These are phyloP conservation scores for Dichetophora obliterata DNA, from an alignment of 2,888 invertebrate species.

Conservation along the genomic window DNA sequence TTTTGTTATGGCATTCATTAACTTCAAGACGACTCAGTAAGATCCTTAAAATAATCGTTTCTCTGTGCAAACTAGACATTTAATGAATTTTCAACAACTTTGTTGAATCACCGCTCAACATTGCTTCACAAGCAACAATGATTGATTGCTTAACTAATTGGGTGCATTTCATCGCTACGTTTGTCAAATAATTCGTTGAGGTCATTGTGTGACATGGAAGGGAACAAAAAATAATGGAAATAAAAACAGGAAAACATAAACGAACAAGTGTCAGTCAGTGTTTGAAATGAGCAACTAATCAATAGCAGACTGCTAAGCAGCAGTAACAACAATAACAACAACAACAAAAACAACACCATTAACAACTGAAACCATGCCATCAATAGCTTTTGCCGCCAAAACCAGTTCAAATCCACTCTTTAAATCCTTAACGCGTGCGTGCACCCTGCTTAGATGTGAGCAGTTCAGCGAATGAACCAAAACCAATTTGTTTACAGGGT, in stretches of 20 bases:
- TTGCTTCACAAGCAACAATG: neutral
- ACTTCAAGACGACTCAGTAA: too few species aligned
- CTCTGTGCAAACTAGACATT: too few species aligned
- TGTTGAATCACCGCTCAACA: neutral
- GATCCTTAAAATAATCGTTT: too few species aligned
- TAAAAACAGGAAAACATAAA: neutral
- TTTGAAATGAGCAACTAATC: neutral
- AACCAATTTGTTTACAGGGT: constrained; percentile 3
- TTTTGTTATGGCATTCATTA: too few species aligned
- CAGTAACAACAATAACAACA: constrained; percentile 1
- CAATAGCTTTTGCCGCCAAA: neutral
- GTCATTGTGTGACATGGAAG: too few species aligned
- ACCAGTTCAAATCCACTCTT: neutral
- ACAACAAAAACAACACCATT: neutral
- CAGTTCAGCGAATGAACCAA: neutral
- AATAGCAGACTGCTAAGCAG: neutral
- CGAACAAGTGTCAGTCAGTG: neutral
- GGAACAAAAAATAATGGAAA: neutral
- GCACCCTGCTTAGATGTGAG: neutral
- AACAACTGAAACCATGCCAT: neutral
- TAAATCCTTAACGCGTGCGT: neutral
- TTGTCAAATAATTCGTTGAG: too few species aligned
- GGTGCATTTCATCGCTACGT: neutral
- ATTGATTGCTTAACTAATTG: constrained; percentile 10
- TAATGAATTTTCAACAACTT: neutral